Evolutionary conservation across 2,888 invertebrate species (phyloP).

Genomic region (Calameuta pallipes): DNA sequence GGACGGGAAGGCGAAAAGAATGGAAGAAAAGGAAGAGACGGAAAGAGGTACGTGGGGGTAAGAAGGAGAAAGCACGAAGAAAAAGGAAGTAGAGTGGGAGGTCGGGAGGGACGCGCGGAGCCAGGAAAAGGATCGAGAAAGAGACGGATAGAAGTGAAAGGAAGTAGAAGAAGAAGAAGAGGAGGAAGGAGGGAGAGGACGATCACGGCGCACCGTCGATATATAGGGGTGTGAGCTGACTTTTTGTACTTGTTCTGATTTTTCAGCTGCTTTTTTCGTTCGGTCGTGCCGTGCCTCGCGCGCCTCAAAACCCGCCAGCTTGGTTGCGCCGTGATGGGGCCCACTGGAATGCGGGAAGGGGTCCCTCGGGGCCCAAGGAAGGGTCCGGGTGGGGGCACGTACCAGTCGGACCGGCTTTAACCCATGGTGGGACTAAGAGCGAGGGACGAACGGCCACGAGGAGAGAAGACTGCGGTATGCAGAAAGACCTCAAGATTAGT

Average conservation of each 20-base stretch:
- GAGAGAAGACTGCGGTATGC: slow-evolving; percentile 48
- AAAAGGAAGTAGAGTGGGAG: neutral
- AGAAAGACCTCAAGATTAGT: slow-evolving; percentile 59
- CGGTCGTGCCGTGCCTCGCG: slow-evolving; percentile 47
- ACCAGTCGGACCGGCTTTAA: slow-evolving; percentile 60
- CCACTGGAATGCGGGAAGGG: slow-evolving; percentile 69
- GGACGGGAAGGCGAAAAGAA: neutral
- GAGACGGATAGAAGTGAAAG: slow-evolving; percentile 11
- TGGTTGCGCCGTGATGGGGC: slow-evolving; percentile 52
- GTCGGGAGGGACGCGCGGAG: neutral
- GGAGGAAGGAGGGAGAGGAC: neutral
- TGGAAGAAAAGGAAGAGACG: neutral
- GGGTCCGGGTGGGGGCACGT: slow-evolving; percentile 68
- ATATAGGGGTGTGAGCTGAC: slow-evolving; percentile 42
- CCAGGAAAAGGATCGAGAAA: slow-evolving; percentile 4
- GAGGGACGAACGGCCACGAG: slow-evolving; percentile 29
- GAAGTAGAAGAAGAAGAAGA: slow-evolving; percentile 4
- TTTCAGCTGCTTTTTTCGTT: slow-evolving; percentile 55
- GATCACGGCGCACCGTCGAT: slow-evolving; percentile 17
- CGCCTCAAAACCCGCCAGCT: slow-evolving; percentile 56
- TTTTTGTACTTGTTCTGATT: slow-evolving; percentile 55
- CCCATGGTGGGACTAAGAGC: slow-evolving; percentile 30
- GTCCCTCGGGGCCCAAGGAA: slow-evolving; percentile 74
- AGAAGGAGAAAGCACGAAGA: neutral
- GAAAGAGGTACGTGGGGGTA: neutral